phyloP scores from a whole-genome alignment of 2,797 vertebrate genomes.

The Lateolabrax maculatus region DNA sequence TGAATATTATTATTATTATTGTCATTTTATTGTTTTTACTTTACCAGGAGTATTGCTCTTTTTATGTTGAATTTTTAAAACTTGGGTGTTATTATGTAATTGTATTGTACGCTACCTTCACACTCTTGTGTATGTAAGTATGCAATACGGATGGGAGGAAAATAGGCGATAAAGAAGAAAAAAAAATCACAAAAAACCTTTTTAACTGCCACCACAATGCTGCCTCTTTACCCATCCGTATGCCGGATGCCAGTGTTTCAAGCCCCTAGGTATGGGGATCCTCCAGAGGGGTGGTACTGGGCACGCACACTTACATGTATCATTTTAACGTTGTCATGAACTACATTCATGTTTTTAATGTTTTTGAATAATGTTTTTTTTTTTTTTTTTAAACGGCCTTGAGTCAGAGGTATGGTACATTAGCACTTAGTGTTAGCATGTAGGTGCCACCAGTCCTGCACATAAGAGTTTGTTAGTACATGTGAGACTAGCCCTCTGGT shows the following conservation, averaged over 20 bases:
- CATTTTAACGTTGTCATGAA: constrained; percentile 76
- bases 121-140: constrained; percentile 85
- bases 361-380: constrained; percentile 74
- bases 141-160: constrained; percentile 86
- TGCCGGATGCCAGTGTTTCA: constrained; percentile 75
- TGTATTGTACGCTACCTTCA: constrained; percentile 83
- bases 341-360: constrained; percentile 78
- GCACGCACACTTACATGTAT: constrained; percentile 77
- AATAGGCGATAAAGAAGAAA: constrained; percentile 63
- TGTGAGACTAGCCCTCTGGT: constrained; percentile 66
- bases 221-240: constrained; percentile 82
- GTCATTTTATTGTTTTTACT: constrained; percentile 73
- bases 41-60: constrained; percentile 78
- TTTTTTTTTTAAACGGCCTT: constrained; percentile 79
- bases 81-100: constrained; percentile 79
- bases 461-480: constrained; percentile 74
- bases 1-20: constrained; percentile 75
- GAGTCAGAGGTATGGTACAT: constrained; percentile 83
- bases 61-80: constrained; percentile 77
- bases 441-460: constrained; percentile 81
- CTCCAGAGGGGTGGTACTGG: constrained; percentile 66
- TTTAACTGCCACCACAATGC: constrained; percentile 82
- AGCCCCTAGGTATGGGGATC: constrained; percentile 58
- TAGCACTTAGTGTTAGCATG: constrained; percentile 89
- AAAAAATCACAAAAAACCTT: constrained; percentile 55